Evolutionary conservation across 2,888 invertebrate genomes (phyloP).

Genomic region (Eristalinus aeneus): DNA sequence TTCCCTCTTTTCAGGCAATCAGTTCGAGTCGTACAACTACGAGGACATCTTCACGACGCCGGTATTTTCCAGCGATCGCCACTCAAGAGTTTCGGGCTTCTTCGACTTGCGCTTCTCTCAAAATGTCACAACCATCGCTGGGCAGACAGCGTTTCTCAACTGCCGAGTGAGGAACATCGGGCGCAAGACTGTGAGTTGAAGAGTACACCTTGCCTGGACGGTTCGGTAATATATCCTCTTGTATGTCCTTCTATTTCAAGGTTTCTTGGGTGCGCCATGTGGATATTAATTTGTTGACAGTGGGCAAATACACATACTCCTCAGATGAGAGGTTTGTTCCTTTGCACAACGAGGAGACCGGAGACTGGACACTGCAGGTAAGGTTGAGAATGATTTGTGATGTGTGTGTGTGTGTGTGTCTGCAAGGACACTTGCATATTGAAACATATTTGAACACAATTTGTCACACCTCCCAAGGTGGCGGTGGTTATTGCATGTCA

Average conservation of each 20-base stretch:
- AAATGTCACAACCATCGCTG: slow-evolving; percentile 90
- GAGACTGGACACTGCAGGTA: slow-evolving; percentile 73
- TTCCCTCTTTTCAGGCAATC: slow-evolving; percentile 44
- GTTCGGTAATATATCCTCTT: not conserved
- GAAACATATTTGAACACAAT: not conserved
- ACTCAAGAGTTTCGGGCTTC: slow-evolving; percentile 62
- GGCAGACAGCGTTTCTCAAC: slow-evolving; percentile 91
- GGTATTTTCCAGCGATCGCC: slow-evolving; percentile 52
- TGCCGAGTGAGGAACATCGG: slow-evolving; percentile 91
- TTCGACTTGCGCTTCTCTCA: slow-evolving; percentile 76
- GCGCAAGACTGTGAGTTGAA: slow-evolving; percentile 88
- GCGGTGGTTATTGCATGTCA: not conserved
- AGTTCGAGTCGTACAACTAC: slow-evolving; percentile 59
- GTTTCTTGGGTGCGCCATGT: slow-evolving; percentile 73
- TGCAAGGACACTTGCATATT: not conserved
- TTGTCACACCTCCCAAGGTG: not conserved
- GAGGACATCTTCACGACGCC: slow-evolving; percentile 62
- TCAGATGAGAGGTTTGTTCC: slow-evolving; percentile 73
- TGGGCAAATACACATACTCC: slow-evolving; percentile 72
- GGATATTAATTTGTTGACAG: slow-evolving; percentile 72
- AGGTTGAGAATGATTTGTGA: not conserved
- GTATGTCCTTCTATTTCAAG: slow-evolving; percentile 21
- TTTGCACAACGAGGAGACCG: slow-evolving; percentile 71
- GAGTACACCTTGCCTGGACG: not conserved
- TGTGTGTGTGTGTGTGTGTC: not conserved